Evolutionary conservation across 2,797 vertebrate species (phyloP), one percentile per base, ranked within the genome.

Genomic region (Silurus aristotelis): DNA sequence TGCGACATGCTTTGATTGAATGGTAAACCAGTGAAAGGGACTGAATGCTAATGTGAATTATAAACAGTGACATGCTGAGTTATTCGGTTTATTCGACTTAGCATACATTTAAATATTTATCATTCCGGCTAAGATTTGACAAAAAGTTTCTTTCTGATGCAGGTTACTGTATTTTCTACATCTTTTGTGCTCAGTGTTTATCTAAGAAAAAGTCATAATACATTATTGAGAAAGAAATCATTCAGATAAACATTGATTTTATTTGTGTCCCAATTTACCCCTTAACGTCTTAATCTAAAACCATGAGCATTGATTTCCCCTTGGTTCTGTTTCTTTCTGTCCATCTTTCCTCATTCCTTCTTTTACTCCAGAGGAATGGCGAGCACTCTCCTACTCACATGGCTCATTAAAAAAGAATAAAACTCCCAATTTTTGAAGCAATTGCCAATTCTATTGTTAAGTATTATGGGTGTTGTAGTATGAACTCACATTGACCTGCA

Each of bases 1-100:
- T 82, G 72, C 15, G 17, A n/a, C 27, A 2, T 1, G 55, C n/a
- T 61, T 48, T 82, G 84, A 86, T 86, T 5, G 14, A 75, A 22
- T 13, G 56, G 27, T 12, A 15, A 81, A 20, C 7, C 84, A 25
- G 0, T 25, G 68, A 31, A n/a, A 58, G 15, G 71, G 61, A 68
- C 55, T 43, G 31, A 22, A n/a, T 68, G 31, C 38, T 60, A 56
- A 46, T 76, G 52, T 17, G 46, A 73, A n/a, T 19, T 22, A 61
- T 58, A 48, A 5, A 22, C 20, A 25, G 63, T 64, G 25, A 68
- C 31, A 77, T 56, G 60, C 60, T 64, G 70, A 46, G n/a, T 22
- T 55, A 25, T 76, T 56, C n/a, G 43, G 6, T 43, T 46, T 63
- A 43, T 61, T 61, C 20, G 0, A 64, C 46, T 80, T 46, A 5